phyloP scores from a whole-genome alignment of 1,140 invertebrate species.

The Antheraea pernyi region DNA sequence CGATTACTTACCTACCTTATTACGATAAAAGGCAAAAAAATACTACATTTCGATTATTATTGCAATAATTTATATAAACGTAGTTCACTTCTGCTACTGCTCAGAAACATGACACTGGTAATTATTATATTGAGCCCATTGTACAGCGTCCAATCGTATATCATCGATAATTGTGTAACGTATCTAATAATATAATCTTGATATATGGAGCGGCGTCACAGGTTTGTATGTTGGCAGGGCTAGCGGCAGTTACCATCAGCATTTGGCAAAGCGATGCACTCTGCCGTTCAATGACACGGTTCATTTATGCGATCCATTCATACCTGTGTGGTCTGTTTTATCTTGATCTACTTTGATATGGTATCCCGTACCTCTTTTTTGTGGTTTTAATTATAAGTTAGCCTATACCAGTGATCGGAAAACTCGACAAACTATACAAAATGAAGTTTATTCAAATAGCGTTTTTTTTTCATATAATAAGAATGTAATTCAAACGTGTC shows the following conservation, averaged over 20 bases:
- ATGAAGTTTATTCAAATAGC: too few relatives aligned
- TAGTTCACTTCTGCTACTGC: not conserved
- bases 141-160: slow-evolving; percentile 1
- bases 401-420: too few relatives aligned
- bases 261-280: slow-evolving; percentile 32
- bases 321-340: slow-evolving; percentile 24
- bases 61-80: not conserved
- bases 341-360: not conserved
- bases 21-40: not conserved
- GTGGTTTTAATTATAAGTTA: too few relatives aligned
- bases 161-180: slow-evolving; percentile 26
- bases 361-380: too few relatives aligned
- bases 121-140: not conserved
- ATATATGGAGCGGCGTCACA: slow-evolving; percentile 24
- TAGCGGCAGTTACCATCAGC: slow-evolving; percentile 1
- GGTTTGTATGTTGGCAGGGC: slow-evolving; percentile 21
- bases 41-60: not conserved
- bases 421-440: too few relatives aligned
- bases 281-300: slow-evolving; percentile 48
- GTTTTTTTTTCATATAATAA: too few relatives aligned
- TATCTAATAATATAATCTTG: slow-evolving; percentile 28
- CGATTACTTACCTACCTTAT: not conserved
- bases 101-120: not conserved
- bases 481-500: too few relatives aligned
- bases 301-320: slow-evolving; percentile 52